A percentile compares a stretch with the other conserved stretches of the same genome.
These are phyloP conservation scores for Pseudomyrmex sp. DNA, from an alignment of 1,140 invertebrate species.

Conservation along the genomic window DNA sequence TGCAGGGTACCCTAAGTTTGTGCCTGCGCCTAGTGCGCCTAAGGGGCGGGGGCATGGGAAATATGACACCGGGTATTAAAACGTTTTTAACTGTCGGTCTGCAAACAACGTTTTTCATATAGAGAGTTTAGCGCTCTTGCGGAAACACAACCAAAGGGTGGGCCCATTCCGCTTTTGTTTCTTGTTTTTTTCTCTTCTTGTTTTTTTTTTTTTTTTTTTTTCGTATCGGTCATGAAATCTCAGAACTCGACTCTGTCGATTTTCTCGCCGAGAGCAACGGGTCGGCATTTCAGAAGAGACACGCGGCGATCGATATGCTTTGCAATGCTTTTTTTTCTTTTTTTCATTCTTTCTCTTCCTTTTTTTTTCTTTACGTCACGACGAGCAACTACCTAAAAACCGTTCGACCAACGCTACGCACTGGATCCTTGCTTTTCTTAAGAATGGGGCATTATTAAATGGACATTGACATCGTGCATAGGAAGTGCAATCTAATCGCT, in stretches of 20 bases:
- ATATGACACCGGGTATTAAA: conserved; percentile 85
- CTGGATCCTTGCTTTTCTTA: conserved; percentile 73
- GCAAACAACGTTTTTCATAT: conserved; percentile 84
- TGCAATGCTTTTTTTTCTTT: conserved; percentile 44
- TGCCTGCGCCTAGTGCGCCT: conserved; percentile 85
- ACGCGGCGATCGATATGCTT: conserved; percentile 66
- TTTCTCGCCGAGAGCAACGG: conserved; percentile 51
- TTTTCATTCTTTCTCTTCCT: background rate
- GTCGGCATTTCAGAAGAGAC: conserved; percentile 62
- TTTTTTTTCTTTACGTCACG: conserved; percentile 29
- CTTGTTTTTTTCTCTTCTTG: conserved; percentile 18
- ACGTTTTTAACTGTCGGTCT: conserved; percentile 86
- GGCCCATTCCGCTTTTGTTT: conserved; percentile 67
- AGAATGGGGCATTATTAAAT: conserved; percentile 84
- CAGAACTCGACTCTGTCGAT: conserved; percentile 43
- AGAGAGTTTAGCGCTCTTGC: conserved; percentile 79
- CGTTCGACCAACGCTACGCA: conserved; percentile 79
- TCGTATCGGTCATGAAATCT: conserved; percentile 56
- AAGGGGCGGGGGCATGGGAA: conserved; percentile 82
- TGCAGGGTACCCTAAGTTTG: conserved; percentile 84
- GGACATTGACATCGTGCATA: conserved; percentile 83
- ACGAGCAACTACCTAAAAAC: conserved; percentile 70
- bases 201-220: conserved; percentile 10
- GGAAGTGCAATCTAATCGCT: conserved; percentile 76
- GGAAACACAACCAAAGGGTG: conserved; percentile 51